Evolutionary conservation across 2,797 vertebrate genomes (phyloP), one percentile per base, ranked within the genome.

Genomic region (Cirrhinus mrigala): DNA sequence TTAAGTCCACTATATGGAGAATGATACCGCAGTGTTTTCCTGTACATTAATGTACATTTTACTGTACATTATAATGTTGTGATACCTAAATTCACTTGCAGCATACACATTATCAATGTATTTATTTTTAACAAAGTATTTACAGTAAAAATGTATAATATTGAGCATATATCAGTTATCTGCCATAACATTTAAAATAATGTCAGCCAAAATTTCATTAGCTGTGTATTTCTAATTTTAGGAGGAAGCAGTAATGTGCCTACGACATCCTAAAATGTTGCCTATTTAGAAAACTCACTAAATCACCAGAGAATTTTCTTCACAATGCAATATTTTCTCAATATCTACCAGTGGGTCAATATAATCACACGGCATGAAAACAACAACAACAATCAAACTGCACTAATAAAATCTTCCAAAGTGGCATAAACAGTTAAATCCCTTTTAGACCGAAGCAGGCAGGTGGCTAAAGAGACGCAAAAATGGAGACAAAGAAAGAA

Each of bases 401-500:
- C 14, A 48, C 66, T 69, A 18, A 85, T 14, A 50, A 54, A 73
- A 75, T 46, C 48, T 22, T 87, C 40, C 6, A 37, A 37, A 62
- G 54, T 54, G 82, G 20, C 27, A 60, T 83, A 78, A 81, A 75
- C 69, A 52, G 79, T 37, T 83, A 60, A 74, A 73, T 78, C 75
- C 48, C 24, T 64, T 70, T 33, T 29, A 73, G 70, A 76, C 89
- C 56, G 75, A 54, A 73, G 40, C 66, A 79, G 48, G 71, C 74
- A 64, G 71, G 76, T 78, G 81, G 89, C 87, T 84, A 89, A 71
- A 86, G 66, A 48, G 71, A 80, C 75, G 86, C 84, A 90, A 89
- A 75, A 66, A 90, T 22, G 56, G 6, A 88, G 81, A 84, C 89
- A 89, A 92, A 91, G 83, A 88, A 90, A 87, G 86, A 90, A 89